Evolutionary conservation across 2,888 invertebrate species (phyloP).

Genomic region (Mycalesis mineus): DNA sequence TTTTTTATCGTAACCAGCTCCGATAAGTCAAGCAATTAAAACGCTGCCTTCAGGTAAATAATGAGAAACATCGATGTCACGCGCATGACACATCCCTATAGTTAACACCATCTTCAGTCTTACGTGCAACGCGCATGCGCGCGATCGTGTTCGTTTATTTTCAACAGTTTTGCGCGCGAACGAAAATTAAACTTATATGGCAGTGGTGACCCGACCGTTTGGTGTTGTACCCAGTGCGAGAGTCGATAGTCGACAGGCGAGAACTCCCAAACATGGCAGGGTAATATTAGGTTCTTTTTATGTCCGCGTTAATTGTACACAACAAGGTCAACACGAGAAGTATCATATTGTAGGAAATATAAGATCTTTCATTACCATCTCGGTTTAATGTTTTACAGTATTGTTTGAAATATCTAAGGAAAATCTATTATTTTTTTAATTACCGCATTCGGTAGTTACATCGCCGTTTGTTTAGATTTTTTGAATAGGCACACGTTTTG

Average conservation of each 20-base stretch:
- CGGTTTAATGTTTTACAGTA: slow-evolving; percentile 13
- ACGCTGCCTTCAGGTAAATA: slow-evolving; percentile 5
- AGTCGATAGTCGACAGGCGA: slow-evolving; percentile 49
- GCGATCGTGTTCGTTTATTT: slow-evolving; percentile 62
- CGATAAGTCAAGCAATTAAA: slow-evolving; percentile 13
- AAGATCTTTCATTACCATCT: slow-evolving; percentile 27
- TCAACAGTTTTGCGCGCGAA: slow-evolving; percentile 34
- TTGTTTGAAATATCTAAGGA: slow-evolving; percentile 17
- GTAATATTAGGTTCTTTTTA: slow-evolving; percentile 42
- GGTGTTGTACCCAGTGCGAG: slow-evolving; percentile 63
- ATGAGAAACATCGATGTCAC: slow-evolving; percentile 18
- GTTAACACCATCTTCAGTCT: slow-evolving; percentile 63
- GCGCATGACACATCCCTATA: slow-evolving; percentile 40
- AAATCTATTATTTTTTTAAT: slow-evolving; percentile 13
- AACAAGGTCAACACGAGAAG: slow-evolving; percentile 23
- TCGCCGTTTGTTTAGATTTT: not conserved
- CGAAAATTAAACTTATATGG: slow-evolving; percentile 66
- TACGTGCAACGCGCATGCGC: slow-evolving; percentile 65
- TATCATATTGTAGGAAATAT: slow-evolving; percentile 17
- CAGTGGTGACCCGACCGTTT: slow-evolving; percentile 68
- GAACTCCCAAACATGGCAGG: slow-evolving; percentile 58
- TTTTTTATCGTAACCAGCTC: slow-evolving; percentile 12
- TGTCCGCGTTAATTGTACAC: slow-evolving; percentile 29
- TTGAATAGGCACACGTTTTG: not conserved
- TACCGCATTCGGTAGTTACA: slow-evolving; percentile 5